phyloP scores from a whole-genome alignment of 2,113 vertebrate species.

The Phycodurus eques region DNA sequence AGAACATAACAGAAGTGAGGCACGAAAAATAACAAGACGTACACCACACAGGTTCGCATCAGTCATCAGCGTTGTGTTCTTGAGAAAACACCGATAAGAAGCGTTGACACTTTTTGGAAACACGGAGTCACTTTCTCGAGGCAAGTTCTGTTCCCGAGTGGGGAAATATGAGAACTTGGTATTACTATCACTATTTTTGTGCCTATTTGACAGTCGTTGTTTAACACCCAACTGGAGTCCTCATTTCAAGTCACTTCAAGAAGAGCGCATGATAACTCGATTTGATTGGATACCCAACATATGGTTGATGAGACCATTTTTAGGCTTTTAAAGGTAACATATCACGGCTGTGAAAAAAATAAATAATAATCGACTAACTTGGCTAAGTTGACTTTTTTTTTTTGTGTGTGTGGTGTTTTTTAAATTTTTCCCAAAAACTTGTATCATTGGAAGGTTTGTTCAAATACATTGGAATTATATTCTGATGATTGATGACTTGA shows the following conservation, averaged over 20 bases:
- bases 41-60: conserved; percentile 16
- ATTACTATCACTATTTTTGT: background rate
- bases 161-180: background rate
- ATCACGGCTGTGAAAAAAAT: too few relatives aligned
- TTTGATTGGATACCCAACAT: conserved; percentile 36
- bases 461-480: too few relatives aligned
- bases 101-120: conserved; percentile 9
- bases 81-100: background rate
- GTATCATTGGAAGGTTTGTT: too few relatives aligned
- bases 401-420: too few relatives aligned
- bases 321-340: too few relatives aligned
- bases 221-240: background rate
- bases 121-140: background rate
- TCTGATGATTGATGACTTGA: too few relatives aligned
- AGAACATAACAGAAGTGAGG: background rate
- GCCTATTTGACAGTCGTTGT: background rate
- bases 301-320: too few relatives aligned
- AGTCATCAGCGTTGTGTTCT: conserved; percentile 9
- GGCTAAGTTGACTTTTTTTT: too few relatives aligned
- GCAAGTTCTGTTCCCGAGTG: background rate
- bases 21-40: conserved; percentile 21
- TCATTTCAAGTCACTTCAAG: conserved; percentile 43
- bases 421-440: too few relatives aligned
- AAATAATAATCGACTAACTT: too few relatives aligned
- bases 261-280: conserved; percentile 55